phyloP scores from a whole-genome alignment of 1,140 invertebrate species.

The Cyrtorhinus lividipennis region DNA sequence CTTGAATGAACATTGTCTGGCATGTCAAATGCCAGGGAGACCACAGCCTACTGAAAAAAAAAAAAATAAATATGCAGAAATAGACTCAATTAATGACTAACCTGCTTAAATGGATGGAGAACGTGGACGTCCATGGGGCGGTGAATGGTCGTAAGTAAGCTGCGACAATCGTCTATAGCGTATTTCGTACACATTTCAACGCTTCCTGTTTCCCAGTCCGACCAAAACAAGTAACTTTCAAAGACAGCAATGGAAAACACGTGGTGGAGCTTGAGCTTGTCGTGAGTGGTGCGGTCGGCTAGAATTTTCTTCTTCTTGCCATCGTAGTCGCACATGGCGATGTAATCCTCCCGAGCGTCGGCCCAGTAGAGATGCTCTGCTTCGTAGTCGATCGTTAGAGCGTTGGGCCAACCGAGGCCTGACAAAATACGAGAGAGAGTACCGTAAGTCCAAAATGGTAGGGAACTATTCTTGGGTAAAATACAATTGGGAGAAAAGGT shows the following conservation, averaged over 20 bases:
- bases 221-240: slow-evolving; percentile 78
- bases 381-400: slow-evolving; percentile 54
- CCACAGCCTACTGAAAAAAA: too few species aligned
- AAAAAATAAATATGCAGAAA: too few species aligned
- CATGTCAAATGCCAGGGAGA: too few species aligned
- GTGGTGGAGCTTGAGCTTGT: slow-evolving; percentile 54
- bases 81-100: too few species aligned
- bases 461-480: too few species aligned
- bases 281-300: slow-evolving; percentile 33
- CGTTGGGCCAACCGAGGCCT: slow-evolving; percentile 62
- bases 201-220: slow-evolving; percentile 83
- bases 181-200: slow-evolving; percentile 70
- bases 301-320: slow-evolving; percentile 44
- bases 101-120: slow-evolving; percentile 61
- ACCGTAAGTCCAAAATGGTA: too few species aligned
- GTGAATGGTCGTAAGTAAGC: slow-evolving; percentile 55
- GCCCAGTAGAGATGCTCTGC: slow-evolving; percentile 61
- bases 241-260: slow-evolving; percentile 77
- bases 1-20: too few species aligned
- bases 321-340: slow-evolving; percentile 56
- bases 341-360: slow-evolving; percentile 63
- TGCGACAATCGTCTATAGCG: slow-evolving; percentile 44
- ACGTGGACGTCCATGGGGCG: slow-evolving; percentile 79
- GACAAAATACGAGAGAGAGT: too few species aligned
- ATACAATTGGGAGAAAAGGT: too few species aligned